phyloP scores from a whole-genome alignment of 2,113 vertebrate species.

The Siniperca chuatsi region DNA sequence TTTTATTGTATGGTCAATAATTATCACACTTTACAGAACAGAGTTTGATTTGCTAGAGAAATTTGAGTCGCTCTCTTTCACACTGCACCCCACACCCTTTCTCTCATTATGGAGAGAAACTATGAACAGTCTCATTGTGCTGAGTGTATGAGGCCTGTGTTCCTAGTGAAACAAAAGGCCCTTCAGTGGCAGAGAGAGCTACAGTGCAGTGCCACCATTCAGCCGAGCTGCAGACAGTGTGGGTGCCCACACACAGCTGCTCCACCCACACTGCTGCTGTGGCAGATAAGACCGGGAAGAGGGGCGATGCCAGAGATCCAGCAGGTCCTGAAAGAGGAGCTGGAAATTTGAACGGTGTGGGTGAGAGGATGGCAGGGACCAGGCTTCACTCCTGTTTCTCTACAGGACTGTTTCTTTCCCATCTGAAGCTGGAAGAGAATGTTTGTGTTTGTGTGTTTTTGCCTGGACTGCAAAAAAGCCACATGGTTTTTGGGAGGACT shows the following conservation, averaged over 20 bases:
- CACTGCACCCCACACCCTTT: not conserved
- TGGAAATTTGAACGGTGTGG: constrained; percentile 22
- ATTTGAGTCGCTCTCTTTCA: not conserved
- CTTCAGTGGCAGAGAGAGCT: constrained; percentile 65
- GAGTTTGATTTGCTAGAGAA: constrained; percentile 7
- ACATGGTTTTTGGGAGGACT: not conserved
- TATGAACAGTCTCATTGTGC: constrained; percentile 78
- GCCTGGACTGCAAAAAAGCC: not conserved
- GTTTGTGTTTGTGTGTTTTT: not conserved
- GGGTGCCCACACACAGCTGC: constrained; percentile 56
- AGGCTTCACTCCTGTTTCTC: not conserved
- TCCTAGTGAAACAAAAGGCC: constrained; percentile 71
- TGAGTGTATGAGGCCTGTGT: constrained; percentile 70
- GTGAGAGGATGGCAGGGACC: constrained; percentile 1
- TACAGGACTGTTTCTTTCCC: not conserved
- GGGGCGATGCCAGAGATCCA: constrained; percentile 41
- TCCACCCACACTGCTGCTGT: constrained; percentile 60
- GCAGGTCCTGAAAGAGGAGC: constrained; percentile 43
- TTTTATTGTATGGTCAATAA: not conserved
- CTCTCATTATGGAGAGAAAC: constrained; percentile 41
- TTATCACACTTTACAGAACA: not conserved
- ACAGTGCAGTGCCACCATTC: constrained; percentile 67
- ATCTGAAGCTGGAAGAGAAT: constrained; percentile 1
- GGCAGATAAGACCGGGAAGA: constrained; percentile 53
- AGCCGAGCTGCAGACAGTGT: constrained; percentile 50